A percentile compares a stretch with the other conserved stretches of the same genome.
phyloP scores from a whole-genome alignment of 2,113 vertebrate species.

The Zosterops japonicus region DNA sequence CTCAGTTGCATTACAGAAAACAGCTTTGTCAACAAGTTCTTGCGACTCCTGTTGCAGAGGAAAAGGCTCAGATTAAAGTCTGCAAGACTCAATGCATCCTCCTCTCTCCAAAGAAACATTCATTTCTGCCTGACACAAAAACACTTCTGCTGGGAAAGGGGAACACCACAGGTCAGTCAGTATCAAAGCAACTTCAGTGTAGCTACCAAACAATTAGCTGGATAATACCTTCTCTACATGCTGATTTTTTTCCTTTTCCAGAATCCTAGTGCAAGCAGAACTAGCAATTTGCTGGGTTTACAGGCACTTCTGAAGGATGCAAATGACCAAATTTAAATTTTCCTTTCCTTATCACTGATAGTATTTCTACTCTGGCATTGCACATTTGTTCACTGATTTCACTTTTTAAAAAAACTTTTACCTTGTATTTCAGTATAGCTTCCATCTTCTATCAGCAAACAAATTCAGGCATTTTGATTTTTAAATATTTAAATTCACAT shows the following conservation, averaged over 20 bases:
- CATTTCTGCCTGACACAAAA: neutral
- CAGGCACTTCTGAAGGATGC: neutral
- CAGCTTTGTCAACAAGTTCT: conserved; percentile 19
- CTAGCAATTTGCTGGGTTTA: neutral
- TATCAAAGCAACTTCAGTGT: neutral
- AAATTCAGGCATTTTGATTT: neutral
- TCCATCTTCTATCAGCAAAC: neutral
- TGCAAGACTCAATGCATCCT: neutral
- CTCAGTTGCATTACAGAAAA: neutral
- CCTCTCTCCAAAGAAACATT: neutral
- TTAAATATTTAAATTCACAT: neutral
- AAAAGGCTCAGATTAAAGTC: neutral
- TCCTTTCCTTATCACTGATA: neutral
- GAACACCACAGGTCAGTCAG: neutral
- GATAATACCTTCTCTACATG: neutral
- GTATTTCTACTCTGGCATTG: neutral
- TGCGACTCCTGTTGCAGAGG: neutral
- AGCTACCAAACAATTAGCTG: neutral
- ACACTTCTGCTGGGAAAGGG: neutral
- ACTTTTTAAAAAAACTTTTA: neutral
- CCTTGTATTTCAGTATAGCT: neutral
- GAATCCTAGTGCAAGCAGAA: neutral
- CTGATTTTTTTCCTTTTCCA: neutral
- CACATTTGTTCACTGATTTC: neutral
- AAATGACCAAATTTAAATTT: neutral